Percentiles rank a stretch among this genome's conserved stretches.
phyloP scores from a whole-genome alignment of 37 sponge, comb jelly and placozoan genomes.

The Petrosia ficiformis region DNA sequence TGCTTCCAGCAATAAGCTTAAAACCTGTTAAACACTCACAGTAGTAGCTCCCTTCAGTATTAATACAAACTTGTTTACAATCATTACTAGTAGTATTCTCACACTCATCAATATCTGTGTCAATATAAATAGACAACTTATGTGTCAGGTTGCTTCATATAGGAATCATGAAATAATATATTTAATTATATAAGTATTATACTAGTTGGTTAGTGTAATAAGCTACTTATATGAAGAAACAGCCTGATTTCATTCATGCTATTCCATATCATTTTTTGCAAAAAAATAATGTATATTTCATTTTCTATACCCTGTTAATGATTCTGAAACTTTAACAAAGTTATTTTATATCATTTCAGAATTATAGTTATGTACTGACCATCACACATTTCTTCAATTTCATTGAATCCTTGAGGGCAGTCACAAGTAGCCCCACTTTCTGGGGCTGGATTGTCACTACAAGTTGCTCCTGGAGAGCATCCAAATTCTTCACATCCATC shows the following conservation, averaged over 20 bases:
- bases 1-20: not conserved
- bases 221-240: no score
- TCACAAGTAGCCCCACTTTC: slow-evolving; percentile 5
- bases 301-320: no score
- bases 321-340: no score
- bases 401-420: slow-evolving; percentile 18
- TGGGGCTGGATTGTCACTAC: slow-evolving; percentile 25
- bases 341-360: no score
- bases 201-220: no score
- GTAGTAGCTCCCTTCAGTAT: slow-evolving; percentile 33
- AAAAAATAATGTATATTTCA: no score
- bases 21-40: slow-evolving; percentile 48
- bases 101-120: slow-evolving; percentile 56
- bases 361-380: no score
- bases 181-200: no score
- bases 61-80: slow-evolving; percentile 59
- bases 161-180: no score
- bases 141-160: no score
- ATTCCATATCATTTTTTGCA: no score
- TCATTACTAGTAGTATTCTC: not conserved
- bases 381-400: not conserved
- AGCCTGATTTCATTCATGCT: no score
- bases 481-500: slow-evolving; percentile 24
- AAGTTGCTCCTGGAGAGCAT: slow-evolving; percentile 3
- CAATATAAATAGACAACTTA: not conserved